Percentiles rank a stretch among this genome's conserved stretches.
These are phyloP conservation scores for Netelia fuscicornis DNA, from an alignment of 2,888 invertebrate genomes.

Conservation along the genomic window DNA sequence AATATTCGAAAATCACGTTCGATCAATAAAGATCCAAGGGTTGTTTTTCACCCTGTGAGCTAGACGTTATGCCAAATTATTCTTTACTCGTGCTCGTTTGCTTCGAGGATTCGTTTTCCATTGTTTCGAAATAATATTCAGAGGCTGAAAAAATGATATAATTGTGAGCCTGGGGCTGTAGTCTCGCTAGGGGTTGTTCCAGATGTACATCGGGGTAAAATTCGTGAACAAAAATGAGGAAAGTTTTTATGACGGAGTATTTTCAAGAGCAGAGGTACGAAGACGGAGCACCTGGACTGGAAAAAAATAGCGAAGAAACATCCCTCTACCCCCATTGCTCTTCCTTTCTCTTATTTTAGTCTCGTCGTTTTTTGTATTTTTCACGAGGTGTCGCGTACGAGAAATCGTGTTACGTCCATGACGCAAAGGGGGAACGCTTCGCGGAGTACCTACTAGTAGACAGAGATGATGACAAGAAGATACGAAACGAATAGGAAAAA, in stretches of 20 bases:
- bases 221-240: slow-evolving; percentile 15
- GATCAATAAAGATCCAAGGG: neutral
- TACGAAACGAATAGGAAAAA: slow-evolving; percentile 8
- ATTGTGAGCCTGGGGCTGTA: too few species aligned
- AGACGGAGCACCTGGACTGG: slow-evolving; percentile 4
- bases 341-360: neutral
- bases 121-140: too few species aligned
- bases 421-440: neutral
- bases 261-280: slow-evolving; percentile 13
- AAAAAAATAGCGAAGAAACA: slow-evolving; percentile 28
- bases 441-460: neutral
- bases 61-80: too few species aligned
- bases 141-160: too few species aligned
- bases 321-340: neutral
- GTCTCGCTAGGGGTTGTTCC: too few species aligned
- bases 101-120: too few species aligned
- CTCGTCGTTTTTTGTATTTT: slow-evolving; percentile 27
- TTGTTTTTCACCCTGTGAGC: too few species aligned
- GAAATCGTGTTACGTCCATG: slow-evolving; percentile 36
- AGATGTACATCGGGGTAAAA: neutral
- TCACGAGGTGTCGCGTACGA: slow-evolving; percentile 2
- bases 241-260: slow-evolving; percentile 14
- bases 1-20: neutral
- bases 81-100: too few species aligned
- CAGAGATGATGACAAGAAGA: slow-evolving; percentile 19